Conservation (phyloP, 2,888 invertebrate genomes). For the Zygaena filipendulae region DNA sequence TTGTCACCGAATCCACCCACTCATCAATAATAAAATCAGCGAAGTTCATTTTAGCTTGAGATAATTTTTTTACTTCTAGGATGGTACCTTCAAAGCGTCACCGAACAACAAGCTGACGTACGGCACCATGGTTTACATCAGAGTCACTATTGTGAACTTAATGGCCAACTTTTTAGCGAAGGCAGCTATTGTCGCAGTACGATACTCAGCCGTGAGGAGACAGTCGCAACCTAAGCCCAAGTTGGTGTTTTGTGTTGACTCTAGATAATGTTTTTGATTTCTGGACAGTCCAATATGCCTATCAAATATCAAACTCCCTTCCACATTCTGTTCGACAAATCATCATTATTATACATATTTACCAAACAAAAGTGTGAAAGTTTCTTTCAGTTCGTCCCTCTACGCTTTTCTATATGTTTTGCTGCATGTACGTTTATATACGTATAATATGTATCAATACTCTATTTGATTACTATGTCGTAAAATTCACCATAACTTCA, state of each 20-base stretch:
- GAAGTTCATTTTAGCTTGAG: neutral
- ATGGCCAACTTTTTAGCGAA: constrained; percentile 77
- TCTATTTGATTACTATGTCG: too few species aligned
- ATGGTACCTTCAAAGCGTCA: constrained; percentile 86
- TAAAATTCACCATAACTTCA: too few species aligned
- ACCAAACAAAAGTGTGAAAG: too few species aligned
- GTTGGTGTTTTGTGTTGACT: constrained; percentile 39
- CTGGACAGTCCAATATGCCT: too few species aligned
- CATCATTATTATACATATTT: too few species aligned
- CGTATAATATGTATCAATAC: too few species aligned
- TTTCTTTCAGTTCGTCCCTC: too few species aligned
- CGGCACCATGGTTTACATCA: constrained; percentile 91
- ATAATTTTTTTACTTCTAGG: constrained; percentile 52
- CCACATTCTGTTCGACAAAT: too few species aligned
- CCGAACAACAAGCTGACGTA: constrained; percentile 84
- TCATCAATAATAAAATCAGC: neutral
- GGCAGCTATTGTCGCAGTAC: constrained; percentile 86
- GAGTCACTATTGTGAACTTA: constrained; percentile 83
- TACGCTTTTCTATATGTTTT: too few species aligned
- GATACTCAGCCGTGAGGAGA: constrained; percentile 89
- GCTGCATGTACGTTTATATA: too few species aligned
- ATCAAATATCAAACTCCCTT: too few species aligned
- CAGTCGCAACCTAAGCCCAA: constrained; percentile 86
- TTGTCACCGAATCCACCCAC: too few species aligned
- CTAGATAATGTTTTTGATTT: neutral